phyloP scores from a whole-genome alignment of 1,140 invertebrate genomes.

The Penaeus japonicus region DNA sequence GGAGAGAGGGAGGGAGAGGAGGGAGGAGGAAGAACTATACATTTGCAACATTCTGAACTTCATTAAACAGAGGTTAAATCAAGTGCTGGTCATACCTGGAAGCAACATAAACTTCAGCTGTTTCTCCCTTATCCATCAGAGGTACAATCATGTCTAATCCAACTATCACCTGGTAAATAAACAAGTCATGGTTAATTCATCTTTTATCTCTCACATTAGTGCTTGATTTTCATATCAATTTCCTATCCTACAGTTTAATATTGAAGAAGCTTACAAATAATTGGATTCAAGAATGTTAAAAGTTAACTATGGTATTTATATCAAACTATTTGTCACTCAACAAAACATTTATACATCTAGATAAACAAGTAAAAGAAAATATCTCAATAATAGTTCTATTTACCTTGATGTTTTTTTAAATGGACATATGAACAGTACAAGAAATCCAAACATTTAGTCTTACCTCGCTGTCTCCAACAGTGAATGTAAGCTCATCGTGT shows the following conservation, averaged over 20 bases:
- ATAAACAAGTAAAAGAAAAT: not conserved
- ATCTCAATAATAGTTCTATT: not conserved
- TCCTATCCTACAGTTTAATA: no score
- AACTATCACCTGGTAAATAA: slow-evolving; percentile 46
- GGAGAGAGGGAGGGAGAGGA: no score
- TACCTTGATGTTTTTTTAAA: not conserved
- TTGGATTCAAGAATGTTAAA: not conserved
- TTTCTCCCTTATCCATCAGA: slow-evolving; percentile 84
- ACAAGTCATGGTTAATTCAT: not conserved
- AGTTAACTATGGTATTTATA: not conserved
- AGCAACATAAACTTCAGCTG: slow-evolving; percentile 64
- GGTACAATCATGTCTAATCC: slow-evolving; percentile 83
- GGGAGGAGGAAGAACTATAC: not conserved
- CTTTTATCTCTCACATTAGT: not conserved
- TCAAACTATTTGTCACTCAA: not conserved
- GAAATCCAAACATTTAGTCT: not conserved
- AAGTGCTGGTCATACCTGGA: slow-evolving; percentile 31
- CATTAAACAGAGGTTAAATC: no score
- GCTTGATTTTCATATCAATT: no score
- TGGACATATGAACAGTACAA: no score
- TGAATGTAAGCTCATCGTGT: slow-evolving; percentile 39
- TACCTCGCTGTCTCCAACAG: slow-evolving; percentile 52
- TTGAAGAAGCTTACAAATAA: not conserved
- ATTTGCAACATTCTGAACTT: no score
- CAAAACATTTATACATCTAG: not conserved